Evolutionary conservation across 1,140 invertebrate species (phyloP).

Genomic region (Bombyx mandarina): DNA sequence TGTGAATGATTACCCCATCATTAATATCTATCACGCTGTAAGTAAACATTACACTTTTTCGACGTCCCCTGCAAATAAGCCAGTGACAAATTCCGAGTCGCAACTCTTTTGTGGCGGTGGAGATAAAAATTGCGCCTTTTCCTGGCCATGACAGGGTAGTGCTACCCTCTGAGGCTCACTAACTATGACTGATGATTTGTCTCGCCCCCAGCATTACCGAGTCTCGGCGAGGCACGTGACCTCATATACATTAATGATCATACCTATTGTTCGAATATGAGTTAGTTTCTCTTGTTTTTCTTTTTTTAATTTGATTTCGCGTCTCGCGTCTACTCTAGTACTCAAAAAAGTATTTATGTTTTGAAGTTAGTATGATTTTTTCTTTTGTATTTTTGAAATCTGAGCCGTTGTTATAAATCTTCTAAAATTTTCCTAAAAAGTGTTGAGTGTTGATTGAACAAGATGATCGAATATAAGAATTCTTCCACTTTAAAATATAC

Average conservation of each 20-base stretch:
- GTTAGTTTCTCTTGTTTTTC: no score
- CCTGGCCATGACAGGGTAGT: conserved; percentile 35
- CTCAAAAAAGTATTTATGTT: no score
- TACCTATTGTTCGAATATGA: background rate
- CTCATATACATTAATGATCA: conserved; percentile 26
- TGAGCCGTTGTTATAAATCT: no score
- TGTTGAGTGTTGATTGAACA: no score
- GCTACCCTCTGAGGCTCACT: conserved; percentile 20
- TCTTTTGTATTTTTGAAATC: no score
- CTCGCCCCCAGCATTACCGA: conserved; percentile 38
- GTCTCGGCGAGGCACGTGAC: conserved; percentile 33
- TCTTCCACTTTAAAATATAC: no score
- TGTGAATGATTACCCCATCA: conserved; percentile 17
- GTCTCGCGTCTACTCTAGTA: no score
- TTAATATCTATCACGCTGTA: conserved; percentile 52
- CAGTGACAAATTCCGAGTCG: conserved; percentile 55
- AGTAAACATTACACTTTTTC: conserved; percentile 33
- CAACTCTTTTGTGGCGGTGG: conserved; percentile 57
- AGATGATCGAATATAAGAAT: no score
- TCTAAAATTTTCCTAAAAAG: no score
- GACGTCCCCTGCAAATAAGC: conserved; percentile 35
- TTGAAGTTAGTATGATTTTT: no score
- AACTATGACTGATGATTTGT: conserved; percentile 55
- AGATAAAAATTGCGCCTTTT: conserved; percentile 55
- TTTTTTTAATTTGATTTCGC: no score